Base-by-base conservation (phyloP, 2,113 vertebrate species). In the Silurus glanis region DNA sequence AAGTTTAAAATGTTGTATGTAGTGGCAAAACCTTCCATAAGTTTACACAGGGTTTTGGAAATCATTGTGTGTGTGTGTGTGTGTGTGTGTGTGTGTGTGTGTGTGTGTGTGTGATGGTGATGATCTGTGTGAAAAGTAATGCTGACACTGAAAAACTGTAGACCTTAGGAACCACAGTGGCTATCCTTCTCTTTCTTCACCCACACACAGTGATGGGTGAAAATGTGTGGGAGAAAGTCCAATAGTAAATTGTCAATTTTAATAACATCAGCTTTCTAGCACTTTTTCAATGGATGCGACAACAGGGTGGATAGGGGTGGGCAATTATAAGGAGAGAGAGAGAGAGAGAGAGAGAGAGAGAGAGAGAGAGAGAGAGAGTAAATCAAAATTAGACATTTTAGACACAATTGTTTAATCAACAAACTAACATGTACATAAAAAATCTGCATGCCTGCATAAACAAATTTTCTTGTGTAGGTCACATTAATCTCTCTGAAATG, bases 151-250 rank as follows among this genome's bases (percentile, higher is more conserved):
- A 87, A 85, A 89, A 88, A 86, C 61, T 74, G 47, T 80, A 59
- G 58, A 85, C 28, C 28, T 49, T 59, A 87, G 25, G 66, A 74
- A 61, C 79, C 82, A 62, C 71, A 80, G 58, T 64, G 47, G 75
- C 76, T 78, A 49, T 67, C 83, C 47, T 37, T 74, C 61, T 81
- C 90, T 81, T 61, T 61, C 83, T 25, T 83, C 83, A 59, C 86
- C 89, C 78, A 87, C 89, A 71, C 85, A 6, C 84, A 88, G 58
- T 69, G 86, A 87, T 62, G 88, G 88, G 82, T 83, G 84, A 89
- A 87, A 88, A 74, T 88, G 89, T 55, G 91, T 91, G 84, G 91
- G 91, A 86, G 86, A 85, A 45, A 82, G 75, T 86, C 89, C 88
- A 69, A 86, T 88, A 87, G 80, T 86, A 89, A 89, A 89, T 87